These are phyloP conservation scores for Pipa parva DNA, from an alignment of 2,113 vertebrate genomes.

Conservation along the genomic window DNA sequence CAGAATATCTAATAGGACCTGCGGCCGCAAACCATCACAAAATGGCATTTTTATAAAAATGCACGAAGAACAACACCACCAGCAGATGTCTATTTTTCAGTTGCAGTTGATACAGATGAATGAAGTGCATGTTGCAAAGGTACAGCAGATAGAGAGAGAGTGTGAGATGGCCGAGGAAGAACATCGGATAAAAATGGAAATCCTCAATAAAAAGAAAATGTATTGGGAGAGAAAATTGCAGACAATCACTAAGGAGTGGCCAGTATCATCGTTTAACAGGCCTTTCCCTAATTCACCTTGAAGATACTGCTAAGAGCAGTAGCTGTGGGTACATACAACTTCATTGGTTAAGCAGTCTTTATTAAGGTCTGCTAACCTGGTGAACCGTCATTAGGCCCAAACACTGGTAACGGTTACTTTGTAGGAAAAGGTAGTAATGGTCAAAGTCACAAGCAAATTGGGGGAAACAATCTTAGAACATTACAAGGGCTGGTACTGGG, in stretches of 20 bases:
- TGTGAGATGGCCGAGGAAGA: constrained; percentile 78
- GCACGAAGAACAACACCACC: constrained; percentile 75
- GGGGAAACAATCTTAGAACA: not conserved
- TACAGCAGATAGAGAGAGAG: constrained; percentile 75
- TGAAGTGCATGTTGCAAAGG: constrained; percentile 76
- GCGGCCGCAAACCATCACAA: constrained; percentile 70
- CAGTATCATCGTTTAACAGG: constrained; percentile 74
- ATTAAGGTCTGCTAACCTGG: not conserved
- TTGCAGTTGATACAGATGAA: constrained; percentile 76
- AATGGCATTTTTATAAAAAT: constrained; percentile 75
- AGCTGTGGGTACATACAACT: constrained; percentile 21
- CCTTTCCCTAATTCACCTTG: constrained; percentile 74
- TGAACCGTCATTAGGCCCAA: constrained; percentile 22
- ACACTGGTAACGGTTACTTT: constrained; percentile 29
- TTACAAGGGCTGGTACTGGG: not conserved
- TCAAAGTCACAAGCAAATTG: not conserved
- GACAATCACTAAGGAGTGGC: constrained; percentile 76
- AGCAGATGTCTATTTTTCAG: constrained; percentile 76
- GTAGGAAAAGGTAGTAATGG: constrained; percentile 15
- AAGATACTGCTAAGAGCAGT: constrained; percentile 23
- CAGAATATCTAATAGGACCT: constrained; percentile 72
- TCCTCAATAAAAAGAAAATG: constrained; percentile 81
- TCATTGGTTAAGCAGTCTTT: not conserved
- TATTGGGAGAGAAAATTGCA: constrained; percentile 78
- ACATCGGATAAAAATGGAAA: constrained; percentile 77